phyloP scores from a whole-genome alignment of 2,888 invertebrate genomes.

The Mesorhabditis belari region DNA sequence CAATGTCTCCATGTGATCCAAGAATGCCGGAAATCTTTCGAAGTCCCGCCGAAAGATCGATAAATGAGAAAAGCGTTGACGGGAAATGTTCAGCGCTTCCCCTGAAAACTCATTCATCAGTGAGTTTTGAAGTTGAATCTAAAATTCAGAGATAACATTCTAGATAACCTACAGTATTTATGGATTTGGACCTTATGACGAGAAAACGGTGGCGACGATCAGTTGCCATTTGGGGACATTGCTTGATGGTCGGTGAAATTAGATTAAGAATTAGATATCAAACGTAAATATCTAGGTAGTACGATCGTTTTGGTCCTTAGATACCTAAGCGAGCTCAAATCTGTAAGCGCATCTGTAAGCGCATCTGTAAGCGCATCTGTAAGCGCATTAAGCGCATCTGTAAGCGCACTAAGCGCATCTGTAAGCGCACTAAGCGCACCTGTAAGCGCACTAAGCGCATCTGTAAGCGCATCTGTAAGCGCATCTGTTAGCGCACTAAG shows the following conservation, averaged over 20 bases:
- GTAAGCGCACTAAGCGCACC: too few relatives aligned
- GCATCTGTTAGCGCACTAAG: too few relatives aligned
- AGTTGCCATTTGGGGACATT: slow-evolving; percentile 27
- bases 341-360: too few relatives aligned
- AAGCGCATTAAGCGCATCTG: too few relatives aligned
- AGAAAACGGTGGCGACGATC: slow-evolving; percentile 31
- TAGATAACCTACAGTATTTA: slow-evolving; percentile 15
- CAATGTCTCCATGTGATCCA: neutral
- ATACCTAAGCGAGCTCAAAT: too few relatives aligned
- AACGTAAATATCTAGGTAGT: too few relatives aligned
- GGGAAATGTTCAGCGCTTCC: neutral
- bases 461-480: too few relatives aligned
- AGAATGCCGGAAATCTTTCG: neutral
- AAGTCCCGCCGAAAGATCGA: neutral
- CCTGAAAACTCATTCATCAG: neutral
- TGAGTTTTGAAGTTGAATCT: neutral
- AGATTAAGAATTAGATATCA: too few relatives aligned
- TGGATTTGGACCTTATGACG: slow-evolving; percentile 20
- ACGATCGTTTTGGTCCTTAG: too few relatives aligned
- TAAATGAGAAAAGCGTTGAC: neutral
- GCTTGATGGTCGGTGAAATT: slow-evolving; percentile 6
- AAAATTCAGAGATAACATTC: neutral
- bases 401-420: too few relatives aligned
- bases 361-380: too few relatives aligned
- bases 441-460: too few relatives aligned